phyloP scores from a whole-genome alignment of 2,888 invertebrate species.

The Drosophila koepferae region DNA sequence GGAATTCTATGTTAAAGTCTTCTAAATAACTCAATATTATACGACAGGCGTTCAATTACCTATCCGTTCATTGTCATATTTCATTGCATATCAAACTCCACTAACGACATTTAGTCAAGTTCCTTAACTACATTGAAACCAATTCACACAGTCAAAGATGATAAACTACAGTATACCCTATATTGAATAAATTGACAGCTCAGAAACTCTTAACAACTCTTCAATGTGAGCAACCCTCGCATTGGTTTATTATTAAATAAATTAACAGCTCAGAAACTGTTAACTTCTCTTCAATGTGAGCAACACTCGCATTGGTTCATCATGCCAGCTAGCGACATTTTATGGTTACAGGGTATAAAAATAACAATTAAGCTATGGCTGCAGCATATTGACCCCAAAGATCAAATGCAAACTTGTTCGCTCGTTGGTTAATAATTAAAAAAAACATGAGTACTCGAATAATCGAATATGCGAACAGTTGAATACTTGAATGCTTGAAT shows the following conservation, averaged over 20 bases:
- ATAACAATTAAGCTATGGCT: slow-evolving; percentile 75
- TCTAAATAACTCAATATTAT: slow-evolving; percentile 28
- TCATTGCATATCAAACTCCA: slow-evolving; percentile 21
- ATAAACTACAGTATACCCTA: slow-evolving; percentile 15
- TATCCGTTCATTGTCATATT: slow-evolving; percentile 7
- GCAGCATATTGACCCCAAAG: slow-evolving; percentile 78
- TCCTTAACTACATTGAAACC: not conserved
- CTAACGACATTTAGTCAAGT: slow-evolving; percentile 33
- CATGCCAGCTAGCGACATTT: not conserved
- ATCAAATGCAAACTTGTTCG: slow-evolving; percentile 81
- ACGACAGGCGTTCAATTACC: slow-evolving; percentile 15
- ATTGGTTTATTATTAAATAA: not conserved
- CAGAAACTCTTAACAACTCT: not conserved
- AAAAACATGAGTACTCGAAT: slow-evolving; percentile 27
- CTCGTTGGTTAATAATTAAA: slow-evolving; percentile 65
- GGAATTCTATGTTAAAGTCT: not conserved
- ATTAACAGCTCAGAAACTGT: not conserved
- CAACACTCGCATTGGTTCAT: not conserved
- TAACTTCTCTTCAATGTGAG: not conserved
- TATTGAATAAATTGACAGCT: not conserved
- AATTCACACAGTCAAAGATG: not conserved
- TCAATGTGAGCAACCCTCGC: not conserved
- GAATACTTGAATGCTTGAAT: slow-evolving; percentile 23
- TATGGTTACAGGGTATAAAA: slow-evolving; percentile 27
- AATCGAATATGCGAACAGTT: slow-evolving; percentile 4